Evolutionary conservation across 2,113 vertebrate species (phyloP).

Genomic region (Leptosomus discolor): DNA sequence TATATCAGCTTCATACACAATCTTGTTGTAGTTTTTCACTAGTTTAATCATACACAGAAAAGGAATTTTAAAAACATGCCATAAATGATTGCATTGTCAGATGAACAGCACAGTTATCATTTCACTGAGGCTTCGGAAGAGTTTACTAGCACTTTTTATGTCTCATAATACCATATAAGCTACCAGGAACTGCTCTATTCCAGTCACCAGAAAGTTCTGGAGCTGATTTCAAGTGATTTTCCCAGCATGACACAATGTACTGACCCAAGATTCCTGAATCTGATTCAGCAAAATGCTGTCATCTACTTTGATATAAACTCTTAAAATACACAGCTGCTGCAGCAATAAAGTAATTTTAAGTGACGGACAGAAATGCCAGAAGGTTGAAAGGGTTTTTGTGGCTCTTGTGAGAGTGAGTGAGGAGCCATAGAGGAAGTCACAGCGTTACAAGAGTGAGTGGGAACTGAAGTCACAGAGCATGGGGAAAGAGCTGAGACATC

Average conservation of each 20-base stretch:
- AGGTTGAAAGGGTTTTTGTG: background rate
- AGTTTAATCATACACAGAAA: background rate
- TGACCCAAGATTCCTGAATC: background rate
- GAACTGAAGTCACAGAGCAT: constrained; percentile 10
- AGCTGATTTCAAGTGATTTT: background rate
- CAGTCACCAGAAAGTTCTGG: background rate
- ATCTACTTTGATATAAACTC: background rate
- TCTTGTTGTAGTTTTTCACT: background rate
- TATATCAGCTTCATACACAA: background rate
- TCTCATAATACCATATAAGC: background rate
- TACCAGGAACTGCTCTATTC: background rate
- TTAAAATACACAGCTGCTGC: background rate
- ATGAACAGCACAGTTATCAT: background rate
- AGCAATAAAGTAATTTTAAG: background rate
- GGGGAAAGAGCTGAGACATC: constrained; percentile 28
- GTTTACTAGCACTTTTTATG: background rate
- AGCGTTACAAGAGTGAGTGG: background rate
- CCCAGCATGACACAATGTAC: background rate
- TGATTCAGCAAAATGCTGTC: background rate
- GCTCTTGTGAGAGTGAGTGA: background rate
- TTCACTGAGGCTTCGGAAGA: background rate
- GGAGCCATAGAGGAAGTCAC: background rate
- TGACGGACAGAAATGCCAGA: background rate
- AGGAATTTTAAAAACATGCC: background rate
- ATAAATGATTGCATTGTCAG: background rate